phyloP scores from a whole-genome alignment of 2,888 invertebrate species.

The Heliconius hortense region DNA sequence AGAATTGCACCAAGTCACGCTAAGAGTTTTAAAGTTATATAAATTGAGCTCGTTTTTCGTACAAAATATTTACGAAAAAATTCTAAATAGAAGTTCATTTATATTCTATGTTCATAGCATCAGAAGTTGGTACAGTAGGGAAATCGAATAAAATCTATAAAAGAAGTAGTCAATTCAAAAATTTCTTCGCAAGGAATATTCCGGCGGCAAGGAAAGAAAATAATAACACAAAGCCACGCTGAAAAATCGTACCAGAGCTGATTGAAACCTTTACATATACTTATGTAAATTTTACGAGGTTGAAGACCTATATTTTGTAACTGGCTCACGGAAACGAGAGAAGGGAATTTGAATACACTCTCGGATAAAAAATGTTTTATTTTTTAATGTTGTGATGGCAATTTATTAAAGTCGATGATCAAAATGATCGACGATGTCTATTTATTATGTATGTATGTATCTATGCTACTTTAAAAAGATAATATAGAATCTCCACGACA shows the following conservation, averaged over 20 bases:
- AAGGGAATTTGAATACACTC: conserved; percentile 29
- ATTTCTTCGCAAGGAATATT: conserved; percentile 32
- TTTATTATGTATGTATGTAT: too few relatives aligned
- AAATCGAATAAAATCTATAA: conserved; percentile 31
- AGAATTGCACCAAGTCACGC: conserved; percentile 31
- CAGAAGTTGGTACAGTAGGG: conserved; percentile 14
- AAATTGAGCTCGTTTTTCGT: background rate
- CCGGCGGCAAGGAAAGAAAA: conserved; percentile 16
- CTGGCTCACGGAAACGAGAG: conserved; percentile 30
- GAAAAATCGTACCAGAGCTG: conserved; percentile 40
- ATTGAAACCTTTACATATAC: conserved; percentile 44
- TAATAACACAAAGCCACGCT: conserved; percentile 39
- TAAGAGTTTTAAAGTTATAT: conserved; percentile 15
- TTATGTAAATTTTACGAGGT: conserved; percentile 44
- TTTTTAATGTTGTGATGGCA: background rate
- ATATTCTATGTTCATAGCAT: conserved; percentile 13
- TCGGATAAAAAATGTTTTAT: conserved; percentile 7
- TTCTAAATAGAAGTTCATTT: background rate
- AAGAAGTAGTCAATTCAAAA: conserved; percentile 29
- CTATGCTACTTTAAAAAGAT: too few relatives aligned
- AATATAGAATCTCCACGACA: too few relatives aligned
- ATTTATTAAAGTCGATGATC: too few relatives aligned
- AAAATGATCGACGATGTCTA: too few relatives aligned
- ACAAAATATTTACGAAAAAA: background rate
- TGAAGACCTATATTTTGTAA: conserved; percentile 39